Base-by-base conservation (phyloP, 2,888 invertebrate species). In the Gerris lacustris region DNA sequence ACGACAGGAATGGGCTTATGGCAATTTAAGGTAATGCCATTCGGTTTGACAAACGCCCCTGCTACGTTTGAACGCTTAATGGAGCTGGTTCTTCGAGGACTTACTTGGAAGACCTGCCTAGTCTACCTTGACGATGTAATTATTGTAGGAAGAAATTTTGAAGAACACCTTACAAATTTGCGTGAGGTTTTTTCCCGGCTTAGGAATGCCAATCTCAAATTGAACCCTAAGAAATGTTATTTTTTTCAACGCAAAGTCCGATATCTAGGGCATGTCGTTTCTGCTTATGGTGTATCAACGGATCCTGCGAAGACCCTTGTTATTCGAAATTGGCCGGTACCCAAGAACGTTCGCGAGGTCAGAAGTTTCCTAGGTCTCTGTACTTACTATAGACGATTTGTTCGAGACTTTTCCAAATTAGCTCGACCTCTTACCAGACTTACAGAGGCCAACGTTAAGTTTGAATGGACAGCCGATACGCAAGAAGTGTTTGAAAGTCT, bases 291-390 rank as follows among this genome's bases (percentile, higher is more conserved):
- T 1, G 72, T 76, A 5, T 45, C 68, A 9, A 74, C 73, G 44
- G 72, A 75, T 63, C 73, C 72, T n/a, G 72, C 74, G 6, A 77
- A 76, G 69, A 66, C 73, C 4, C 18, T 63, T 17, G 74, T 72
- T 5, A 74, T 77, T 6, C 17, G 7, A 0, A 73, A 75, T 0
- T 75, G 75, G 72, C 76, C 75, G 31, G 66, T 45, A 15, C 75
- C 77, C 0, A 69, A 17, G 68, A 44, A 70, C 68, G 75, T 45
- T n/a, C 67, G 72, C 43, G 70, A 71, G 31, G 43, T 76, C 0
- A 72, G 69, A 44, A 75, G 74, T 31, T 77, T 78, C 69, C 43
- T 76, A 2, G 77, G 77, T 0, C 70, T 78, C n/a, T 76, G 76
- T 69, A 71, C 72, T 0, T 77, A 77, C 70, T 77, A 78, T 71